phyloP scores from a whole-genome alignment of 2,113 vertebrate species.

The Oryzias celebensis region DNA sequence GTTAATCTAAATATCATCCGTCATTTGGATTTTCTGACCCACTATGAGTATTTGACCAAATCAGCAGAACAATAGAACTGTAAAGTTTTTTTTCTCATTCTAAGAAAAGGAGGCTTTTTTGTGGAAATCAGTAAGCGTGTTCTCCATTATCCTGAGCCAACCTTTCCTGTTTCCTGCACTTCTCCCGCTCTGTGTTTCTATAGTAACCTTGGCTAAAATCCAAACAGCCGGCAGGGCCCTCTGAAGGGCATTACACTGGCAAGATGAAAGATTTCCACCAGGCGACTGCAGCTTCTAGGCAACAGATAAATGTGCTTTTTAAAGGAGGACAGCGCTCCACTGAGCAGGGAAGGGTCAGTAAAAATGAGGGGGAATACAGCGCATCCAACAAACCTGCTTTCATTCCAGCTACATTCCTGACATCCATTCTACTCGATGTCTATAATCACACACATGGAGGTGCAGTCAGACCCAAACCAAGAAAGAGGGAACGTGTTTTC shows the following conservation, averaged over 20 bases:
- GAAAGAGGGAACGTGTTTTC: too few species aligned
- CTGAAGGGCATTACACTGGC: constrained; percentile 68
- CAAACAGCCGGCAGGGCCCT: constrained; percentile 68
- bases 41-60: too few species aligned
- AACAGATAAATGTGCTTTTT: constrained; percentile 58
- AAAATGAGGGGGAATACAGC: constrained; percentile 3
- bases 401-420: background rate
- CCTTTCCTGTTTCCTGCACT: constrained; percentile 42
- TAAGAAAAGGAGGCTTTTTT: background rate
- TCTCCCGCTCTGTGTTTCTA: constrained; percentile 68
- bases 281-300: constrained; percentile 60
- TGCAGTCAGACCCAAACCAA: background rate
- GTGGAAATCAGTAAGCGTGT: constrained; percentile 21
- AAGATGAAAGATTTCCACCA: constrained; percentile 67
- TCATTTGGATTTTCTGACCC: too few species aligned
- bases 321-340: constrained; percentile 45
- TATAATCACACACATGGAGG: background rate
- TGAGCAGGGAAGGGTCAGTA: constrained; percentile 29
- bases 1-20: too few species aligned
- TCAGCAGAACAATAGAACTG: background rate
- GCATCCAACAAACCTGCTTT: constrained; percentile 13
- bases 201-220: constrained; percentile 73
- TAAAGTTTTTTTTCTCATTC: background rate
- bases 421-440: constrained; percentile 7
- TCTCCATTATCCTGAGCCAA: constrained; percentile 41